Percentiles rank a stretch among this genome's conserved stretches.
These are phyloP conservation scores for Patella ulyssiponensis DNA, from an alignment of 2,888 invertebrate genomes.

Conservation along the genomic window DNA sequence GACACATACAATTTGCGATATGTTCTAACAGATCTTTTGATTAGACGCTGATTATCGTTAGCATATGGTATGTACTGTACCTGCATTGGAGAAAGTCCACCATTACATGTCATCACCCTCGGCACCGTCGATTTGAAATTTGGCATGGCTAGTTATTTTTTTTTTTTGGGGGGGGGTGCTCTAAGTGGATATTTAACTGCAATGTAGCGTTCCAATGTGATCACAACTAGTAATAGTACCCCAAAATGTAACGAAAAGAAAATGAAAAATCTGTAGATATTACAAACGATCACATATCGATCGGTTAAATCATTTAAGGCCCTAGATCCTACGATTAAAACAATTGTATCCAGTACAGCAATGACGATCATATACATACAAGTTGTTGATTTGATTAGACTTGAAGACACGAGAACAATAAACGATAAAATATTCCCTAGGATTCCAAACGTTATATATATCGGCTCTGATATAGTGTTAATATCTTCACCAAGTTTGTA, in stretches of 20 bases:
- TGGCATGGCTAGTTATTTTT: too few relatives aligned
- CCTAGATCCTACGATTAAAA: conserved; percentile 23
- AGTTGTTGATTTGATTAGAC: conserved; percentile 22
- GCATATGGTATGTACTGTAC: too few relatives aligned
- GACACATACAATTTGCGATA: too few relatives aligned
- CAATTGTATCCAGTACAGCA: conserved; percentile 28
- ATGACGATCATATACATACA: too few relatives aligned
- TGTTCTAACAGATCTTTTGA: too few relatives aligned
- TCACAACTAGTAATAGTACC: conserved; percentile 28
- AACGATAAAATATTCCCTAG: conserved; percentile 29
- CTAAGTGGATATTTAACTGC: conserved; percentile 33
- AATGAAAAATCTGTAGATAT: conserved; percentile 28
- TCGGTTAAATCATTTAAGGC: neutral
- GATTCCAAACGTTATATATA: conserved; percentile 25
- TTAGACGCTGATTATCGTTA: too few relatives aligned
- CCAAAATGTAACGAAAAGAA: conserved; percentile 32
- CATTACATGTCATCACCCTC: too few relatives aligned
- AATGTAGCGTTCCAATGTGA: conserved; percentile 36
- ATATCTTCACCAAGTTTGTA: conserved; percentile 8
- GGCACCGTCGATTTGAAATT: too few relatives aligned
- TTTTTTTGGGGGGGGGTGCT: too few relatives aligned
- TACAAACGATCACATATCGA: conserved; percentile 10
- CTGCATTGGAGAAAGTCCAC: too few relatives aligned
- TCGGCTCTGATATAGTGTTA: conserved; percentile 23
- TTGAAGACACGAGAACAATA: conserved; percentile 23